phyloP scores from a whole-genome alignment of 2,113 vertebrate genomes.

The Ailuropoda melanoleuca region DNA sequence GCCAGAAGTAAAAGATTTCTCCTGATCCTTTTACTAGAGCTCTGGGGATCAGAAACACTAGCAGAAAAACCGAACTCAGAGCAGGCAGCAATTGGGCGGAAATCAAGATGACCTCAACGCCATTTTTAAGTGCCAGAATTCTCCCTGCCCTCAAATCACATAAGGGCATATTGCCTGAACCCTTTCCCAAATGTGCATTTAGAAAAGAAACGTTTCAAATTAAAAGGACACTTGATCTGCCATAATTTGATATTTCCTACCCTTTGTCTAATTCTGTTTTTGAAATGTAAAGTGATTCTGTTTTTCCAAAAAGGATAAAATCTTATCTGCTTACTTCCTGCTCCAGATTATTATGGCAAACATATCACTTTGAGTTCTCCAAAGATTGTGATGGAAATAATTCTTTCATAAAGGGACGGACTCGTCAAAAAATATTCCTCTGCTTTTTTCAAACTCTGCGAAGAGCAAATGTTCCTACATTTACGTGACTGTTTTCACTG shows the following conservation, averaged over 20 bases:
- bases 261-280: slow-evolving; percentile 35
- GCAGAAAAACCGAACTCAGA: slow-evolving; percentile 21
- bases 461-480: slow-evolving; percentile 35
- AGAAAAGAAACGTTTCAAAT: slow-evolving; percentile 55
- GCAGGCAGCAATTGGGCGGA: background rate
- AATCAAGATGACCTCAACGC: background rate
- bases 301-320: slow-evolving; percentile 46
- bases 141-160: background rate
- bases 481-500: background rate
- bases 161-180: background rate
- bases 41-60: background rate
- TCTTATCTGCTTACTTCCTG: slow-evolving; percentile 17
- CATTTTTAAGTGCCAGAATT: background rate
- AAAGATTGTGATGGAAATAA: slow-evolving; percentile 9
- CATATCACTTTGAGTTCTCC: background rate
- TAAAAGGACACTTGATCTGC: slow-evolving; percentile 45
- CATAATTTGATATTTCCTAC: slow-evolving; percentile 35
- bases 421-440: background rate
- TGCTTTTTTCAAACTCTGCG: background rate
- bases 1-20: background rate
- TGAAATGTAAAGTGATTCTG: slow-evolving; percentile 44
- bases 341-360: background rate
- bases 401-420: slow-evolving; percentile 9
- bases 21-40: background rate
- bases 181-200: slow-evolving; percentile 12